These are phyloP conservation scores for Drosophila biarmipes DNA, from an alignment of 1,140 invertebrate genomes.

Conservation along the genomic window DNA sequence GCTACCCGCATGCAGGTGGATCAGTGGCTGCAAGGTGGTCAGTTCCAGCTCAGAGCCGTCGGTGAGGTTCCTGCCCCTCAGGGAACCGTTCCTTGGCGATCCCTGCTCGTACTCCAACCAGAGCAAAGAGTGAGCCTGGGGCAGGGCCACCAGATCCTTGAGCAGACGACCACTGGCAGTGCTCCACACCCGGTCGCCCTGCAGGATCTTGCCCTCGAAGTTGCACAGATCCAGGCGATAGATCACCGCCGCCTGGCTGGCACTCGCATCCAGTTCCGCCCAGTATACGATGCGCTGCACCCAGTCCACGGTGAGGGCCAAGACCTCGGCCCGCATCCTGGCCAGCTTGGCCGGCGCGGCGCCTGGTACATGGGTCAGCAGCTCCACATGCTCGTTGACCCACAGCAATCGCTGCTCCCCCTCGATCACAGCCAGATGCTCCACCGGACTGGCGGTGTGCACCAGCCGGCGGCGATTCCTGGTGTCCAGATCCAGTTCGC, in stretches of 20 bases:
- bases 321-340: slow-evolving; percentile 87
- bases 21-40: background rate
- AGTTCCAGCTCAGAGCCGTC: slow-evolving; percentile 26
- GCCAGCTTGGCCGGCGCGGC: slow-evolving; percentile 87
- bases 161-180: slow-evolving; percentile 83
- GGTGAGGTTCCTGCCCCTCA: slow-evolving; percentile 19
- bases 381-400: slow-evolving; percentile 92
- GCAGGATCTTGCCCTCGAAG: slow-evolving; percentile 73
- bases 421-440: slow-evolving; percentile 87
- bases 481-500: slow-evolving; percentile 90
- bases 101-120: slow-evolving; percentile 70
- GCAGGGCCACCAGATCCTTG: slow-evolving; percentile 89
- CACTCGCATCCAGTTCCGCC: slow-evolving; percentile 86
- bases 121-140: slow-evolving; percentile 85
- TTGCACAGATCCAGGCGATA: slow-evolving; percentile 87
- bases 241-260: slow-evolving; percentile 78
- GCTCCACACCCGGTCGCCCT: slow-evolving; percentile 53
- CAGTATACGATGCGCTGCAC: slow-evolving; percentile 92
- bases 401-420: slow-evolving; percentile 91
- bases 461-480: slow-evolving; percentile 82
- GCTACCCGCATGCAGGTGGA: slow-evolving; percentile 52
- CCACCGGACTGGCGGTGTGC: slow-evolving; percentile 85
- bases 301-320: slow-evolving; percentile 92
- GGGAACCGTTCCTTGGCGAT: slow-evolving; percentile 12
- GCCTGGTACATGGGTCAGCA: slow-evolving; percentile 88